Conservation (phyloP, 2,113 vertebrate species). For the Seriola quinqueradiata region DNA sequence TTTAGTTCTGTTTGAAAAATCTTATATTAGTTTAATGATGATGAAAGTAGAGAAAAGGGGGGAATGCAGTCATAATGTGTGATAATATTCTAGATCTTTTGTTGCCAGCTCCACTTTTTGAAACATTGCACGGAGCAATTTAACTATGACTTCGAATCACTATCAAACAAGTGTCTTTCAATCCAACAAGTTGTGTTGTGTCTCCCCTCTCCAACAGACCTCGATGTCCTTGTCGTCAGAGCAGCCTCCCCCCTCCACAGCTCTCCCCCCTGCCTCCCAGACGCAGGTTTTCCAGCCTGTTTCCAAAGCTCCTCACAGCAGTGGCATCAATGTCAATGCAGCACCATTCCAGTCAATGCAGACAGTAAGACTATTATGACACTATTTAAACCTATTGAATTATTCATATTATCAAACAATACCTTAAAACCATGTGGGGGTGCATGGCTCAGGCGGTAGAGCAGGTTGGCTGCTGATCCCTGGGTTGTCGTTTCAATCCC, state of each 20-base stretch:
- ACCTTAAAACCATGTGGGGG: not conserved
- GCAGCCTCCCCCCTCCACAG: constrained; percentile 90
- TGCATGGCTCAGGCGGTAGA: too few species aligned
- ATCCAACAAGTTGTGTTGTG: not conserved
- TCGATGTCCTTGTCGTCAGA: constrained; percentile 93
- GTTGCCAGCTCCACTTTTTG: not conserved
- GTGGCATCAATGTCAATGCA: constrained; percentile 98
- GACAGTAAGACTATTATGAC: constrained; percentile 86
- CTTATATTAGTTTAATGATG: not conserved
- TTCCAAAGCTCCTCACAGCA: constrained; percentile 94
- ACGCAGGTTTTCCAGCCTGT: constrained; percentile 94
- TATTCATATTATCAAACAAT: not conserved
- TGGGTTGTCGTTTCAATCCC: too few species aligned
- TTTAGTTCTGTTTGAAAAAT: not conserved
- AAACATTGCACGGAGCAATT: not conserved
- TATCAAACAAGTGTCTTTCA: not conserved
- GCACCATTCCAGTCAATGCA: constrained; percentile 99
- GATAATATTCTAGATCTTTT: not conserved
- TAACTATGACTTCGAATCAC: not conserved
- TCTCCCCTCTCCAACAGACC: constrained; percentile 82
- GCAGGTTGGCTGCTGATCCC: too few species aligned
- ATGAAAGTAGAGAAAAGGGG: not conserved
- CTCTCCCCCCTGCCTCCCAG: constrained; percentile 89
- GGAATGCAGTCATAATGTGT: not conserved
- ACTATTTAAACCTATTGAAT: not conserved